phyloP scores from a whole-genome alignment of 2,113 vertebrate genomes.

The Chamaetylas fuelleborni region DNA sequence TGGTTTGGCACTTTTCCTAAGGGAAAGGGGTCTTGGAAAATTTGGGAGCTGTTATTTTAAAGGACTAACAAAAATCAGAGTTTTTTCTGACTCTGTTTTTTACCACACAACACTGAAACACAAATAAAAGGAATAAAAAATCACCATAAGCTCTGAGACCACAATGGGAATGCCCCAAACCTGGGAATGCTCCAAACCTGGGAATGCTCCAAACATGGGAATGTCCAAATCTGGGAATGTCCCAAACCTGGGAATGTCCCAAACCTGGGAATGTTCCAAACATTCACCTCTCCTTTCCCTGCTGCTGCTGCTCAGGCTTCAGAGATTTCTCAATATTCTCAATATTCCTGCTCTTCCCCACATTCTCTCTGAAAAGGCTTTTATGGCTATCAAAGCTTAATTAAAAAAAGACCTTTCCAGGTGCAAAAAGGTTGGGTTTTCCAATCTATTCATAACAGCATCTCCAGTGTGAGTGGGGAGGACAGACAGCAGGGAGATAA shows the following conservation, averaged over 20 bases:
- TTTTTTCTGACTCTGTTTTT: not conserved
- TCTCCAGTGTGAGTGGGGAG: fast-evolving
- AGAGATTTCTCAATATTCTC: not conserved
- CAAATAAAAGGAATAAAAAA: slow-evolving; percentile 40
- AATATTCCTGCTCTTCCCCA: fast-evolving
- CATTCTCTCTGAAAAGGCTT: not conserved
- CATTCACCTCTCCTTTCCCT: not conserved
- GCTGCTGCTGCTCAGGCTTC: not conserved
- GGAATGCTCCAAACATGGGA: too few species aligned
- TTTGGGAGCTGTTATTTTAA: not conserved
- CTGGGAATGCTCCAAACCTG: too few species aligned
- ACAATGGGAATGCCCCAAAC: not conserved
- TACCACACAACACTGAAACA: not conserved
- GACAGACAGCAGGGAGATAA: not conserved
- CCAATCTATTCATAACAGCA: not conserved
- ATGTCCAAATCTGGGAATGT: too few species aligned
- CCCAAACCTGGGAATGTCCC: too few species aligned
- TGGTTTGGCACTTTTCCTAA: not conserved
- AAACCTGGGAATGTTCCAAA: too few species aligned
- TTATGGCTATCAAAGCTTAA: not conserved
- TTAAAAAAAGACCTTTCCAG: not conserved
- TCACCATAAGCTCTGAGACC: not conserved
- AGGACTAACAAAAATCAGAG: not conserved
- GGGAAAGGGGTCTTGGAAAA: not conserved
- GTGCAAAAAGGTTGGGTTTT: not conserved